phyloP scores from a whole-genome alignment of 1,140 invertebrate genomes.

The Bradynema listronoti region DNA sequence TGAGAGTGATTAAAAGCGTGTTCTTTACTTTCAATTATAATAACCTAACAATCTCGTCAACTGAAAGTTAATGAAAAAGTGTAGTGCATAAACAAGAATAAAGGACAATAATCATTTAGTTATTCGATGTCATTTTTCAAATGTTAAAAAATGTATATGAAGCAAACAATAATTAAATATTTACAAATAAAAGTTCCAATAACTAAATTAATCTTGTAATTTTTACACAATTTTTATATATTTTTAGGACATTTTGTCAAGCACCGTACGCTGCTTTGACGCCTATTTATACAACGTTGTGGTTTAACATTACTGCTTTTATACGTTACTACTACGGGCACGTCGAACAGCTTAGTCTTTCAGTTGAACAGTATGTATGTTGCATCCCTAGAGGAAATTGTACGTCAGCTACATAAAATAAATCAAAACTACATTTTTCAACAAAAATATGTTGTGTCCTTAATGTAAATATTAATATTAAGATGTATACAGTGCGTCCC shows the following conservation, averaged over 20 bases:
- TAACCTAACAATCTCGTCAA: not conserved
- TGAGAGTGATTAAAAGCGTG: no score
- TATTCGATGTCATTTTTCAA: not conserved
- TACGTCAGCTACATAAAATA: conserved; percentile 16
- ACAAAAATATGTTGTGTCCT: no score
- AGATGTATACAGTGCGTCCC: no score
- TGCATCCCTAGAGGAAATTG: conserved; percentile 37
- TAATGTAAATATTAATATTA: no score
- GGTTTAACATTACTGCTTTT: conserved; percentile 33
- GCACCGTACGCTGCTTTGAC: conserved; percentile 30
- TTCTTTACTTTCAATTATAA: no score
- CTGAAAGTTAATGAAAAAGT: not conserved
- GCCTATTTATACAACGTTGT: conserved; percentile 30
- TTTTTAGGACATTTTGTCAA: conserved; percentile 37
- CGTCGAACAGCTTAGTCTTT: conserved; percentile 31
- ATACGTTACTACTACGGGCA: conserved; percentile 36
- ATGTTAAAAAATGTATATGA: not conserved
- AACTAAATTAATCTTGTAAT: not conserved
- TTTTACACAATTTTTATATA: not conserved
- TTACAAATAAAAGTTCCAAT: not conserved
- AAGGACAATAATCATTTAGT: no score
- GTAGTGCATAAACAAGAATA: not conserved
- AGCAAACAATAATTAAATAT: not conserved
- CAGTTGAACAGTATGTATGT: conserved; percentile 28
- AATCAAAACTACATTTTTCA: no score